Conservation (phyloP, 2,888 invertebrate genomes). For the Xestia xanthographa region DNA sequence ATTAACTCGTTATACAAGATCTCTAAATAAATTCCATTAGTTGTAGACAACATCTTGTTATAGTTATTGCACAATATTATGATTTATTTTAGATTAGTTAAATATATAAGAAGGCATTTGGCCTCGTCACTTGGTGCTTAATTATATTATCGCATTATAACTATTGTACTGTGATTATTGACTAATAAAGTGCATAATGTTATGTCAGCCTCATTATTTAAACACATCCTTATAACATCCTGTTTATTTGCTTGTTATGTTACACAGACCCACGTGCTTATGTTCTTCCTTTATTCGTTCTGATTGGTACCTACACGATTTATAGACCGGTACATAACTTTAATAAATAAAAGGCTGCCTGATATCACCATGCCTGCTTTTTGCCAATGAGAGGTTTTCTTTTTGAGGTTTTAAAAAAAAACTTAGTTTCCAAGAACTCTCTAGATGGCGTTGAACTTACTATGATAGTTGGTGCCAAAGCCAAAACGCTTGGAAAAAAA, state of each 20-base stretch:
- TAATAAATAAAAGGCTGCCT: neutral
- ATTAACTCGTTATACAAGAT: conserved; percentile 31
- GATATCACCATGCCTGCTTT: neutral
- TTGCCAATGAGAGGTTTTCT: too few species aligned
- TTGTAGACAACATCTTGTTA: conserved; percentile 47
- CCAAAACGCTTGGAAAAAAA: too few species aligned
- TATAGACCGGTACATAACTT: neutral
- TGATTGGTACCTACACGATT: conserved; percentile 18
- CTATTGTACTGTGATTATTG: conserved; percentile 61
- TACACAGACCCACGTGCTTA: conserved; percentile 76
- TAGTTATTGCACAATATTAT: conserved; percentile 49
- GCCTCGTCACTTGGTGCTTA: conserved; percentile 64
- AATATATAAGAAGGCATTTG: conserved; percentile 22
- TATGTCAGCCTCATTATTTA: conserved; percentile 70
- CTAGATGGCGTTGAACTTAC: too few species aligned
- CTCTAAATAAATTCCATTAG: conserved; percentile 38
- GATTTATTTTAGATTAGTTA: conserved; percentile 48
- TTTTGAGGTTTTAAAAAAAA: too few species aligned
- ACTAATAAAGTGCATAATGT: conserved; percentile 72
- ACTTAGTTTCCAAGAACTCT: too few species aligned
- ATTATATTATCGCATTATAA: conserved; percentile 48
- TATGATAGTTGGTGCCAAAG: too few species aligned
- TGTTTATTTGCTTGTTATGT: conserved; percentile 60
- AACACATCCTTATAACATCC: conserved; percentile 47
- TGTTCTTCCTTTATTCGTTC: conserved; percentile 30